phyloP scores from a whole-genome alignment of 2,888 invertebrate species.

The Eupithecia inturbata region DNA sequence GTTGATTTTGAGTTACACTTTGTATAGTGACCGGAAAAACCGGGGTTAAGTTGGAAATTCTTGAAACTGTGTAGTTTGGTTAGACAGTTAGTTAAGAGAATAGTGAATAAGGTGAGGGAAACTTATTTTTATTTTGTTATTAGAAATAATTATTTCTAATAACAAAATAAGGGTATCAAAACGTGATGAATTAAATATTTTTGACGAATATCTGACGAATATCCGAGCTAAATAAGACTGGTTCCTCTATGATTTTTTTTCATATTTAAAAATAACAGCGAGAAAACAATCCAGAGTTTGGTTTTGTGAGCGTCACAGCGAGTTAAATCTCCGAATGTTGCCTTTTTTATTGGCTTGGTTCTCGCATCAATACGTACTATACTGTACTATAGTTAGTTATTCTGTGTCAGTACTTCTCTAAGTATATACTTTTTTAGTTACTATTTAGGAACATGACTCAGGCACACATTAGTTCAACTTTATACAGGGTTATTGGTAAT shows the following conservation, averaged over 20 bases:
- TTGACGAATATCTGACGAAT: too few relatives aligned
- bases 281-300: background rate
- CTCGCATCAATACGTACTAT: slow-evolving; percentile 22
- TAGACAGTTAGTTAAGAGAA: background rate
- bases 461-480: slow-evolving; percentile 20
- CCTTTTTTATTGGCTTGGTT: slow-evolving; percentile 30
- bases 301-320: background rate
- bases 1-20: background rate
- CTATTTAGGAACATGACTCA: slow-evolving; percentile 42
- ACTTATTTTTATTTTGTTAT: background rate
- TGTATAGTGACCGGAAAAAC: background rate
- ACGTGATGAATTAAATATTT: background rate
- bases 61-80: background rate
- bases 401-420: background rate
- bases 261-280: background rate
- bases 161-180: background rate
- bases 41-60: background rate
- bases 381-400: background rate
- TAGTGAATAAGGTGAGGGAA: background rate
- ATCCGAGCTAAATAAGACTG: background rate
- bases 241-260: background rate
- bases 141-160: too few relatives aligned
- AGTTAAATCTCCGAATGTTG: slow-evolving; percentile 21
- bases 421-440: too few relatives aligned
- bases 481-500: background rate